Evolutionary conservation across 2,113 vertebrate species (phyloP), one percentile per base, ranked within the genome.

Genomic region (Bombycilla garrulus): DNA sequence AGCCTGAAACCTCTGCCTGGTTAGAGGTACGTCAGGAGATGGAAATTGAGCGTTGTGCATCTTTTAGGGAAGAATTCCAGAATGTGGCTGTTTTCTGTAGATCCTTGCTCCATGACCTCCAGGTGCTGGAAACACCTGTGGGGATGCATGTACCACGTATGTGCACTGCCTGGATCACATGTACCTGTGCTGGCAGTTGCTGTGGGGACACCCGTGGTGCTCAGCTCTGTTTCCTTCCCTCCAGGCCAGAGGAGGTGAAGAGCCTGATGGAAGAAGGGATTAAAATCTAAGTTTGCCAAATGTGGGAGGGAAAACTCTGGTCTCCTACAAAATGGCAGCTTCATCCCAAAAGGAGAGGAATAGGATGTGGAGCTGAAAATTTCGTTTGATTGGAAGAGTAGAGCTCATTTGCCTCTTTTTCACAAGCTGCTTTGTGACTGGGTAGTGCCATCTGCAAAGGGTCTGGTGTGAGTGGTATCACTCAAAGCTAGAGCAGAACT

Each of bases 121-220:
- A 20, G 23, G 57, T 54, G 33, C 50, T 54, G 70, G 53, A 13
- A 29, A 16, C 29, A 22, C 50, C 35, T 10, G 0, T 33, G 57
- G 22, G 22, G 4, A 21, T 31, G 40, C 60, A 24, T 25, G 1
- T 69, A 7, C 12, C 15, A 4, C 3, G 1, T 5, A 4, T 5
- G 21, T 38, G n/a, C 3, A 7, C 79, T 72, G 74, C 74, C 53
- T 18, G 7, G n/a, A 33, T 29, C 29, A 21, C 6, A 1, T 7
- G 47, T 6, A 28, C 80, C 66, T 40, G 65, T 79, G 24, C 45
- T 57, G 56, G 54, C 83, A 70, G 72, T 71, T 73, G 81, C 79
- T 5, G 5, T 23, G 72, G 29, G 67, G 22, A 2, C 51, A 54
- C 0, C 5, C 15, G 33, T 4, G 1, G 16, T 29, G 50, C 42